Evolutionary conservation across 2,797 vertebrate species (phyloP).

Genomic region (Microctenopoma stevenorrisi): DNA sequence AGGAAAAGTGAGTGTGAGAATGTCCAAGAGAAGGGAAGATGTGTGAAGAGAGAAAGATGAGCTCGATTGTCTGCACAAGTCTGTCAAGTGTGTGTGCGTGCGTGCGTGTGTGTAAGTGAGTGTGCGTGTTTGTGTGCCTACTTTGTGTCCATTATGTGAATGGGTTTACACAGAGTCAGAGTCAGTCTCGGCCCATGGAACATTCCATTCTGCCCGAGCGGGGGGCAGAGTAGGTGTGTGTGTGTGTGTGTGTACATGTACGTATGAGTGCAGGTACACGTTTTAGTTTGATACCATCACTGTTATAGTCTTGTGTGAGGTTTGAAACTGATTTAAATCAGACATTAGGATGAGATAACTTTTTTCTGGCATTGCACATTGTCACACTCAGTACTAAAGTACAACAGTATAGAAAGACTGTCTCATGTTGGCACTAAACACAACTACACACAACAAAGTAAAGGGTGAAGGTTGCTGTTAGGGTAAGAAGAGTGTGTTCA

Average conservation of each 20-base stretch:
- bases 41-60: slow-evolving; percentile 8
- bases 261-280: no score
- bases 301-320: no score
- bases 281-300: no score
- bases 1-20: slow-evolving; percentile 19
- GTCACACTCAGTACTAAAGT: no score
- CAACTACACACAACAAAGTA: no score
- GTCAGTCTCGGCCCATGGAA: slow-evolving; percentile 51
- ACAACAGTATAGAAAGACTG: no score
- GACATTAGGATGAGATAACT: no score
- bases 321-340: no score
- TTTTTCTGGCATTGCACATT: no score
- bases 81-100: neutral
- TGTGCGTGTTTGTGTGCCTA: neutral
- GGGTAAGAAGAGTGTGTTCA: no score
- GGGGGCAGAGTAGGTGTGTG: neutral
- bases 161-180: slow-evolving; percentile 52
- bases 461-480: no score
- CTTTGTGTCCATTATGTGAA: slow-evolving; percentile 65
- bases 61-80: slow-evolving; percentile 3
- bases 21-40: slow-evolving; percentile 2
- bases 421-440: no score
- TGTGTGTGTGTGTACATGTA: slow-evolving; percentile 7
- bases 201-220: slow-evolving; percentile 62
- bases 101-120: neutral